Evolutionary conservation across 2,797 vertebrate genomes (phyloP).

Genomic region (Micrastur ruficollis): DNA sequence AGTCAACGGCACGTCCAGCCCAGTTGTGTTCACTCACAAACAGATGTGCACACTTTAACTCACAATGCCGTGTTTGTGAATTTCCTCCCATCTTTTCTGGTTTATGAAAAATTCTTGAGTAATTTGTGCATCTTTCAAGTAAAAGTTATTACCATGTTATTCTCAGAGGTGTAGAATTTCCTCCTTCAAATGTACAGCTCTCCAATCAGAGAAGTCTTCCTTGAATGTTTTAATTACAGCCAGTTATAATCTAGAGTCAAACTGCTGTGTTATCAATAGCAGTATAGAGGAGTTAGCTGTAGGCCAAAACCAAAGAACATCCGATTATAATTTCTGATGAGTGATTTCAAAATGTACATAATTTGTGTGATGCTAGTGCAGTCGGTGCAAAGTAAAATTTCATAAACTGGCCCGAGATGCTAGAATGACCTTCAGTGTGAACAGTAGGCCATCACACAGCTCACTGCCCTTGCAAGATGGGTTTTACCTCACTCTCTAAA

Average conservation of each 20-base stretch:
- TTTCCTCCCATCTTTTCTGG: neutral
- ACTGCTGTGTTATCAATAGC: neutral
- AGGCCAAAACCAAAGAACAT: neutral
- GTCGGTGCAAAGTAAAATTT: neutral
- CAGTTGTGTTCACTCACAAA: neutral
- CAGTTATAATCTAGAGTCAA: neutral
- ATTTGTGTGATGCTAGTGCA: neutral
- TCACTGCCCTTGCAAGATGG: neutral
- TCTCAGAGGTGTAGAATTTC: neutral
- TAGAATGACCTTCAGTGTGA: neutral
- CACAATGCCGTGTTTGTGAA: neutral
- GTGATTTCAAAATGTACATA: neutral
- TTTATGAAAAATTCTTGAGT: neutral
- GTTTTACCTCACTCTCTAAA: neutral
- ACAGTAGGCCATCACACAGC: neutral
- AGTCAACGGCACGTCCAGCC: neutral
- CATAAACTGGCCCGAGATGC: neutral
- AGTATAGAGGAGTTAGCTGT: neutral
- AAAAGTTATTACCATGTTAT: neutral
- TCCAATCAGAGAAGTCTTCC: neutral
- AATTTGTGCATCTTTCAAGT: neutral
- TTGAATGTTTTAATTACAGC: neutral
- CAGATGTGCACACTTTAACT: neutral
- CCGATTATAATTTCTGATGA: neutral
- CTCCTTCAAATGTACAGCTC: neutral